Base-by-base conservation (phyloP, 2,888 invertebrate species). In the Timema podura region DNA sequence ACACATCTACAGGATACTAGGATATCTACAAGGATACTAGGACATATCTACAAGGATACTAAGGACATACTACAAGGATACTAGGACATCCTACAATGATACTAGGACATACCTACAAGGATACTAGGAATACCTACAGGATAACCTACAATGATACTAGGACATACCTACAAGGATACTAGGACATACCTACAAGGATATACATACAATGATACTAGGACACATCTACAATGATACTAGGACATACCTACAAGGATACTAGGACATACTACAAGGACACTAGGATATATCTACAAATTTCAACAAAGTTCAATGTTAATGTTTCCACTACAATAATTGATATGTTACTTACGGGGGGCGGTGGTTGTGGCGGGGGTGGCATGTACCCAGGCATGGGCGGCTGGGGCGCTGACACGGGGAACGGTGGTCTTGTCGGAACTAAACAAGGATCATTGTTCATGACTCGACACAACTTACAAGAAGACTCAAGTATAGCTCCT, bases 341-440 rank as follows among this genome's bases (percentile, higher is more conserved):
- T 15, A 73, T 67, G 57, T 71, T 72, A 74, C 76, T 76, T 74
- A 80, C 79, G 57, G 77, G 78, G 5, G 81, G 79, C 59, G 79
- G 77, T 5, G 81, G 79, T 61, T 79, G 77, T 75, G 81, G 82
- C 6, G 81, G 80, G 16, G 81, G 82, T 68, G 71, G 74, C 77
- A 82, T 80, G 68, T 81, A 81, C 11, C 81, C 80, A 44, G 80
- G 79, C 78, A 81, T 81, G 0, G 81, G 76, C 13, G 82, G 82
- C 11, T 81, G 80, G 76, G 74, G 73, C 7, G 74, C 70, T 11
- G 74, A 68, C 65, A 72, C 73, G n/a, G 73, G 74, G 49, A 71
- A 72, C 15, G 73, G 72, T n/a, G 73, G 70, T 0, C 72, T 71
- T 11, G 70, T 70, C 66, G 70, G 74, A 45, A 72, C 73, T 70